These are phyloP conservation scores for Babyrousa celebensis DNA, from an alignment of 2,797 vertebrate genomes.

Conservation along the genomic window DNA sequence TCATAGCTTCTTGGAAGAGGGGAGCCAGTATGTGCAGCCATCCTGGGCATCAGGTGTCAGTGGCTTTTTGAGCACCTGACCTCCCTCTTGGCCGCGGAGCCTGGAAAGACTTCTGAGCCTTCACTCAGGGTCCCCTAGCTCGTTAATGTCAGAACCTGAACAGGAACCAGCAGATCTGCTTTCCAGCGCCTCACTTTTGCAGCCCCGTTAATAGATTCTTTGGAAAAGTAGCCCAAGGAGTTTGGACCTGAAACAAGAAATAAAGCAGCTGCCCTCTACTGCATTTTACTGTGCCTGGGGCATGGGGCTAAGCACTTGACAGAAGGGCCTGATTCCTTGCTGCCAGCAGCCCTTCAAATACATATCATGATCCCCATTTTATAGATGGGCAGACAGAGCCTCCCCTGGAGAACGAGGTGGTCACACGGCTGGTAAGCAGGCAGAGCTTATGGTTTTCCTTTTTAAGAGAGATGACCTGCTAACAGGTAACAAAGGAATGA, in stretches of 20 bases:
- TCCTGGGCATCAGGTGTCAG: fast-evolving
- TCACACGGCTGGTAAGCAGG: neutral
- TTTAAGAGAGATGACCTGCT: neutral
- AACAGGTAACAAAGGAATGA: neutral
- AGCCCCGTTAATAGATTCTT: neutral
- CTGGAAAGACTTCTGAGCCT: neutral
- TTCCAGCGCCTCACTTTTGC: neutral
- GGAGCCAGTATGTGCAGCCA: neutral
- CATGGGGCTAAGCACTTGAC: fast-evolving
- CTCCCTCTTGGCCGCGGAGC: neutral
- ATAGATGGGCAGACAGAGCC: neutral
- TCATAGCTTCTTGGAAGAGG: neutral
- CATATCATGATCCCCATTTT: neutral
- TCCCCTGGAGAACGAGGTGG: neutral
- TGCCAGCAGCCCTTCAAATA: fast-evolving
- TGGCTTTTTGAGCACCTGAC: neutral
- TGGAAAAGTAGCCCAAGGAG: neutral
- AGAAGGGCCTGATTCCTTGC: neutral
- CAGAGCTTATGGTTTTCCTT: neutral
- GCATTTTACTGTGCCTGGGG: neutral
- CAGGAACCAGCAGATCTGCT: neutral
- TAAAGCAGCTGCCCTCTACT: neutral
- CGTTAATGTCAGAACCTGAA: neutral
- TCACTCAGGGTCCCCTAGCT: neutral
- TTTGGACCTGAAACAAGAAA: neutral